Evolutionary conservation across 2,113 vertebrate genomes (phyloP).

Genomic region (Xyrauchen texanus): DNA sequence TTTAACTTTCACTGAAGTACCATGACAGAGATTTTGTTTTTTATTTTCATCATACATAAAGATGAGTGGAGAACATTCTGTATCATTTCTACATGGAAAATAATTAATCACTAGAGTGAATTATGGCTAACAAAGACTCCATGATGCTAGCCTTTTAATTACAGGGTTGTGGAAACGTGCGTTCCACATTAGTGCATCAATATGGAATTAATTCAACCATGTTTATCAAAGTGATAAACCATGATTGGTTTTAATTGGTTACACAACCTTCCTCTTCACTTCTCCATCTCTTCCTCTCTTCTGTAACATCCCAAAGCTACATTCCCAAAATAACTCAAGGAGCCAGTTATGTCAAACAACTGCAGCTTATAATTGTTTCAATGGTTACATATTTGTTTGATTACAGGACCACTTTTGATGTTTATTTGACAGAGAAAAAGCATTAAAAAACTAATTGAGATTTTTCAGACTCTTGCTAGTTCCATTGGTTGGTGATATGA

Average conservation of each 20-base stretch:
- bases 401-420: background rate
- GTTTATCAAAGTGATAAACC: constrained; percentile 31
- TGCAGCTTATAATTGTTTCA: background rate
- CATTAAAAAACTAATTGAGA: no score
- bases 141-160: constrained; percentile 25
- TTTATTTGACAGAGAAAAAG: background rate
- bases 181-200: constrained; percentile 20
- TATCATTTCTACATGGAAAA: constrained; percentile 4
- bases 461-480: background rate
- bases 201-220: constrained; percentile 30
- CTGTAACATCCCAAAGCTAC: background rate
- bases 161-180: constrained; percentile 8
- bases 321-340: constrained; percentile 10
- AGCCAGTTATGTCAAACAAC: background rate
- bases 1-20: background rate
- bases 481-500: background rate
- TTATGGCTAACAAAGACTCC: constrained; percentile 17
- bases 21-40: background rate
- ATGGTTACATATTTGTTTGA: background rate
- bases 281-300: background rate
- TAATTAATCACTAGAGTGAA: background rate
- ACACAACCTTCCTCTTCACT: background rate
- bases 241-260: constrained; percentile 38
- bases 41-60: background rate
- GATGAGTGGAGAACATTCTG: background rate